Percentiles rank a stretch among this genome's conserved stretches.
Conservation (phyloP, 2,888 invertebrate genomes). For the Sipha maydis region DNA sequence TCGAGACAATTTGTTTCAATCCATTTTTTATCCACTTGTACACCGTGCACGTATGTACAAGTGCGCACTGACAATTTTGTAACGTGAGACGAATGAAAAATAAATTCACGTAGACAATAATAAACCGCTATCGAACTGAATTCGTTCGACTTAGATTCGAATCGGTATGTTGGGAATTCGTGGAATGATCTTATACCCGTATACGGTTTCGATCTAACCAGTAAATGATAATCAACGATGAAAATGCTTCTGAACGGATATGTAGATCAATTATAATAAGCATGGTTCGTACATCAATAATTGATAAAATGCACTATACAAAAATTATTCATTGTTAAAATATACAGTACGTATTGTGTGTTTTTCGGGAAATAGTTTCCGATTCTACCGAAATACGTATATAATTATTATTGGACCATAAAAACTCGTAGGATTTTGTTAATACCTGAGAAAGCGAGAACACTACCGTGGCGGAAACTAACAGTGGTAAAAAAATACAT, state of each 20-base stretch:
- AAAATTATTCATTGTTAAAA: not conserved
- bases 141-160: not conserved
- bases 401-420: not conserved
- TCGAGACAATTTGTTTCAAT: not conserved
- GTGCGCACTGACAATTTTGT: not conserved
- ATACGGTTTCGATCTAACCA: not conserved
- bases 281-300: not conserved
- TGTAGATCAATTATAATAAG: not conserved
- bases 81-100: not conserved
- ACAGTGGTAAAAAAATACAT: not conserved
- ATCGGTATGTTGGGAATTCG: not conserved
- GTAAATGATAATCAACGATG: not conserved
- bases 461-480: not conserved
- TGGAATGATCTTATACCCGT: not conserved
- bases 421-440: not conserved
- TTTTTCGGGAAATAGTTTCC: not conserved
- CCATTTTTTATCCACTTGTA: not conserved
- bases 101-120: not conserved
- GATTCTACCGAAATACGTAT: no score
- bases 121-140: not conserved
- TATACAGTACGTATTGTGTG: not conserved
- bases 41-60: not conserved
- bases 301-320: no score
- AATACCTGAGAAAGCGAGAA: not conserved
- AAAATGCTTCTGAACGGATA: not conserved